Evolutionary conservation across 2,113 vertebrate genomes (phyloP).

Genomic region (Crypturellus undulatus): DNA sequence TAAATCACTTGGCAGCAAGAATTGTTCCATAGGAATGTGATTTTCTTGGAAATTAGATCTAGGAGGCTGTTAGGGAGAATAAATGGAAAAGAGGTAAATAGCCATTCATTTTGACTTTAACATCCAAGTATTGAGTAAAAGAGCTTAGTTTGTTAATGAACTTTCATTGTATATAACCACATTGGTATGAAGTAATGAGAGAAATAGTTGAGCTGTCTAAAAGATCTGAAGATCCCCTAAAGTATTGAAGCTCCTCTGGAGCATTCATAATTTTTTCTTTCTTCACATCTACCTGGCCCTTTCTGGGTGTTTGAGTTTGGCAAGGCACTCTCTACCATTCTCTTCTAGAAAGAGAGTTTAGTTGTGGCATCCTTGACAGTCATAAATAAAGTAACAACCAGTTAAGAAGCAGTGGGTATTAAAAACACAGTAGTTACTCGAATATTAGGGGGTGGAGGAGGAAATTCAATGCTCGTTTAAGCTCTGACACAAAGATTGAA

Average conservation of each 20-base stretch:
- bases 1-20: not conserved
- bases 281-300: not conserved
- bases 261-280: not conserved
- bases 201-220: not conserved
- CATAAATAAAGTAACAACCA: not conserved
- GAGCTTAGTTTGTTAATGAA: not conserved
- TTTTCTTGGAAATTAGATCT: not conserved
- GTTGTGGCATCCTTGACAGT: not conserved
- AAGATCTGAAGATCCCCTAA: not conserved
- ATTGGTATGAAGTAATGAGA: not conserved
- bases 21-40: not conserved
- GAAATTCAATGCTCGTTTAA: not conserved
- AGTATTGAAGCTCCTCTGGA: not conserved
- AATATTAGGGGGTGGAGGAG: not conserved
- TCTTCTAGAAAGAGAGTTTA: not conserved
- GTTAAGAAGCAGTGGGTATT: not conserved
- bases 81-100: not conserved
- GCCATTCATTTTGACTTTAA: not conserved
- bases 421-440: not conserved
- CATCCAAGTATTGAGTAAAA: not conserved
- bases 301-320: not conserved
- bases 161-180: not conserved
- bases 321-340: accelerated
- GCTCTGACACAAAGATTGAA: not conserved
- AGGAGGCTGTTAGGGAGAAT: not conserved